Conservation (phyloP, 2,888 invertebrate species). For the Teleiodes luculella region DNA sequence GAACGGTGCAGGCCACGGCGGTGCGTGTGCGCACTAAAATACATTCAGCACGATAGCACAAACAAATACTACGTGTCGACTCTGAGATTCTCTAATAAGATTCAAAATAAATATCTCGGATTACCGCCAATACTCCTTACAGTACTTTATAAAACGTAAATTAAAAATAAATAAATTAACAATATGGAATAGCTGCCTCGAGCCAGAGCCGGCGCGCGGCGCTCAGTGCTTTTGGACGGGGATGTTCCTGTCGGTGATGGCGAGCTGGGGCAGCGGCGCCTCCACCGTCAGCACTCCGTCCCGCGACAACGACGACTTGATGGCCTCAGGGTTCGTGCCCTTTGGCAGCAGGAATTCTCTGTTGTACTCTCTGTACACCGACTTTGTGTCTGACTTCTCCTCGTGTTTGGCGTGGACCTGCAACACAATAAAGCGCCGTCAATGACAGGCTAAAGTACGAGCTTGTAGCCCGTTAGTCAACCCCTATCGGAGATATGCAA, state of each 20-base stretch:
- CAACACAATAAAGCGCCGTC: slow-evolving; percentile 35
- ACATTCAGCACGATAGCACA: slow-evolving; percentile 44
- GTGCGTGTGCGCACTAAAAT: slow-evolving; percentile 35
- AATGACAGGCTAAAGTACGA: slow-evolving; percentile 1
- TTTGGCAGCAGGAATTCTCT: slow-evolving; percentile 97
- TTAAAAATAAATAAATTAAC: slow-evolving; percentile 75
- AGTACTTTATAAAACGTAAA: slow-evolving; percentile 65
- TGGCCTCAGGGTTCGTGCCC: slow-evolving; percentile 97
- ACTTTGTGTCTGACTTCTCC: slow-evolving; percentile 97
- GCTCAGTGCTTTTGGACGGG: slow-evolving; percentile 84
- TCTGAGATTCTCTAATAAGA: slow-evolving; percentile 71
- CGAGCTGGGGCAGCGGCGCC: slow-evolving; percentile 94
- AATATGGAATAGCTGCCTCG: slow-evolving; percentile 74
- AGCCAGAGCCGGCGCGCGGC: slow-evolving; percentile 36
- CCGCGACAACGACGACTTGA: slow-evolving; percentile 96
- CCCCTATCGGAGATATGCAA: slow-evolving; percentile 36
- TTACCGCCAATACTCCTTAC: slow-evolving; percentile 64
- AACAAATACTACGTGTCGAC: slow-evolving; percentile 43
- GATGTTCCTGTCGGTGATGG: slow-evolving; percentile 88
- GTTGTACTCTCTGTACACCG: slow-evolving; percentile 98
- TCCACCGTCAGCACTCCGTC: slow-evolving; percentile 98
- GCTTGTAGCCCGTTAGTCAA: slow-evolving; percentile 34
- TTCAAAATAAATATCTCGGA: slow-evolving; percentile 65
- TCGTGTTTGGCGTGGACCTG: slow-evolving; percentile 99
- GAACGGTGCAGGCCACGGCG: slow-evolving; percentile 39